These are phyloP conservation scores for Perca schrenkii DNA, from an alignment of 2,113 vertebrate genomes.

Conservation along the genomic window DNA sequence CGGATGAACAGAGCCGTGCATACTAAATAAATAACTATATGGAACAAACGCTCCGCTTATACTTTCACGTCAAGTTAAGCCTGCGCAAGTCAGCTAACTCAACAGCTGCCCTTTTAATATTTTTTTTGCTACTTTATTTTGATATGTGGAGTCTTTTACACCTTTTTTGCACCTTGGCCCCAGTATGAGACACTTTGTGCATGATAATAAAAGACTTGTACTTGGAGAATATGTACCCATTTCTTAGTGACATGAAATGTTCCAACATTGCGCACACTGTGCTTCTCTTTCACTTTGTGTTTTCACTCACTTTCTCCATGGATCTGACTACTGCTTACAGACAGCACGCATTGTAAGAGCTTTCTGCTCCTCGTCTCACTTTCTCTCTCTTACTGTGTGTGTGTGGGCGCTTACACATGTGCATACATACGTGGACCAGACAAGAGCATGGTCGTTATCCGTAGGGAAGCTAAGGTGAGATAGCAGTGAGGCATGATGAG, in stretches of 20 bases:
- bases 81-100: too few species aligned
- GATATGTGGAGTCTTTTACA: too few species aligned
- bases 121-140: too few species aligned
- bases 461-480: slow-evolving; percentile 44
- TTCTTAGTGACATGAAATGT: background rate
- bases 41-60: too few species aligned
- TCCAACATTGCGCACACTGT: background rate
- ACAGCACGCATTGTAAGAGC: background rate
- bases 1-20: too few species aligned
- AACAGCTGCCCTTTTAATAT: too few species aligned
- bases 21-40: too few species aligned
- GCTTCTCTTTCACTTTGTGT: background rate
- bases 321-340: background rate
- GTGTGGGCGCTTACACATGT: slow-evolving; percentile 15
- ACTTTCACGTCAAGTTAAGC: too few species aligned
- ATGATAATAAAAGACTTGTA: background rate
- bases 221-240: background rate
- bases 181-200: background rate
- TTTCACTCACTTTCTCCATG: background rate
- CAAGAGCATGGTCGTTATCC: slow-evolving; percentile 45
- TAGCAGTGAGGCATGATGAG: slow-evolving; percentile 63
- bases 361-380: background rate
- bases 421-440: slow-evolving; percentile 29
- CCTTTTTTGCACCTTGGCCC: background rate
- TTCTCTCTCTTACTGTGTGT: slow-evolving; percentile 16